Percentiles rank a stretch among this genome's conserved stretches.
Conservation (phyloP, 1,140 invertebrate genomes). For the Bathynomus jamesi region DNA sequence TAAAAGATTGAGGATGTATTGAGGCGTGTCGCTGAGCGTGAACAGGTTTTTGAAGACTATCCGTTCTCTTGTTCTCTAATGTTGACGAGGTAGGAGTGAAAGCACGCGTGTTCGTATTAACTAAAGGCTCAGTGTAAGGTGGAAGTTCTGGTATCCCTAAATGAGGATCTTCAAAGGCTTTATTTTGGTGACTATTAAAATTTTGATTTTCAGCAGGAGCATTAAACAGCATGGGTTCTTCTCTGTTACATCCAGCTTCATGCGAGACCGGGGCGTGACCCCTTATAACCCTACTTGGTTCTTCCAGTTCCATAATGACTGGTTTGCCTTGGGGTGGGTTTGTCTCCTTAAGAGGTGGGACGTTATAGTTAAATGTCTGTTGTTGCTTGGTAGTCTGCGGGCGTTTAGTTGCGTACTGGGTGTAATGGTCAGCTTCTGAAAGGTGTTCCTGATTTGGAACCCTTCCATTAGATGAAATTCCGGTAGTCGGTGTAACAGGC, state of each 20-base stretch:
- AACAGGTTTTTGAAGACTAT: not conserved
- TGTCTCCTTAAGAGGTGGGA: not conserved
- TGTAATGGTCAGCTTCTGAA: not conserved
- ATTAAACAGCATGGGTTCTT: not conserved
- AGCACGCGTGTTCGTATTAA: not conserved
- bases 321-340: not conserved
- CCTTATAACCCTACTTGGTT: not conserved
- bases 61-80: not conserved
- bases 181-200: not conserved
- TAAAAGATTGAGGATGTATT: not conserved
- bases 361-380: not conserved
- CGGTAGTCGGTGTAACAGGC: conserved; percentile 11
- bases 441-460: not conserved
- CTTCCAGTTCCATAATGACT: not conserved
- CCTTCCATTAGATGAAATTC: not conserved
- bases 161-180: not conserved
- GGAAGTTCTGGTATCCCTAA: not conserved
- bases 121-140: not conserved
- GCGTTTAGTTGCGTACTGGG: not conserved
- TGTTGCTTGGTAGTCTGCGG: not conserved
- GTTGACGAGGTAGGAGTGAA: not conserved
- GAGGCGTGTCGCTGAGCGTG: not conserved
- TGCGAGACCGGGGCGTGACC: not conserved
- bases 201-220: not conserved
- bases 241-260: not conserved